Evolutionary conservation across 2,113 vertebrate genomes (phyloP), one percentile per base, ranked within the genome.

Genomic region (Turnix velox): DNA sequence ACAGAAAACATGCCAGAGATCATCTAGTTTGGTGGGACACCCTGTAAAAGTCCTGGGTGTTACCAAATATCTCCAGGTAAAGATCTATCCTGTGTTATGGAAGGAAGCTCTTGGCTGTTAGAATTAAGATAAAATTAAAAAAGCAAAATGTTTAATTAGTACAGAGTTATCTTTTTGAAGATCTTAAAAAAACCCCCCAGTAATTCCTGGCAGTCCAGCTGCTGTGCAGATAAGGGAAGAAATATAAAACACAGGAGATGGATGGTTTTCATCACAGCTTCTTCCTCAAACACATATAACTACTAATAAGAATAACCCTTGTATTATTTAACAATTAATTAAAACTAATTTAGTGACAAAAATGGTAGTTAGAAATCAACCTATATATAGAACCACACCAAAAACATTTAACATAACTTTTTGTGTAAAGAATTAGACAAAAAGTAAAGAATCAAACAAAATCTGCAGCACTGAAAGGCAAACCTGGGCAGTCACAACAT

Each of bases 391-490:
- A 69, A 72, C 25, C 1, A 1, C 74, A 59, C 22, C 24, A 31
- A 46, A 73, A 91, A 33, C 2, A 6, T 40, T 68, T 78, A 40
- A 51, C 12, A 3, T 16, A 78, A 30, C 45, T 45, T 51, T 73
- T 72, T 55, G 48, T 52, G 42, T 52, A 84, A 76, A 82, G 31
- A 51, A 16, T 74, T 83, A 45, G 51, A 4, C 33, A 57, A 52
- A 25, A 37, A 27, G 46, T 52, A 84, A 76, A 82, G 31, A 51
- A 16, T 74, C 80, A 45, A 46, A 4, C 33, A 57, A 40, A 39
- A 80, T 20, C 43, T 88, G 55, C 20, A 51, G 68, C 66, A 46
- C 83, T 86, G 91, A 90, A 92, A 95, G 42, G 76, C 67, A 96
- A 92, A 82, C 25, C 31, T 20, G 45, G 33, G 54, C 25, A 61